Evolutionary conservation across 2,113 vertebrate species (phyloP).

Genomic region (Brienomyrus longianalis): DNA sequence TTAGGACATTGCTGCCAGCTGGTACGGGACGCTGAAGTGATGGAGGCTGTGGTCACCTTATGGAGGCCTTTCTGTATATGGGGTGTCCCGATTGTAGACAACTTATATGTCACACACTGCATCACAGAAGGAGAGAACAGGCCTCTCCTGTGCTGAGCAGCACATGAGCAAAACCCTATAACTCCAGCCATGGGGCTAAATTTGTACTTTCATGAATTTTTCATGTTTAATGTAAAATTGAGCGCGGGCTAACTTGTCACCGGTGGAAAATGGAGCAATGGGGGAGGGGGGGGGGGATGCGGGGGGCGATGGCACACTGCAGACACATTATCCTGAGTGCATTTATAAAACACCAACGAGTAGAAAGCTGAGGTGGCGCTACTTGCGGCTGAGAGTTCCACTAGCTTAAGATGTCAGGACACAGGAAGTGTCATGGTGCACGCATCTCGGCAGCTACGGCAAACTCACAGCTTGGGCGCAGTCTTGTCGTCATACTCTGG

Average conservation of each 20-base stretch:
- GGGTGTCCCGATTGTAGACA: neutral
- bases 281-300: neutral
- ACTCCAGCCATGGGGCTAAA: constrained; percentile 27
- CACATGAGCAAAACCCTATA: constrained; percentile 29
- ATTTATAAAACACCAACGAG: constrained; percentile 31
- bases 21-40: neutral
- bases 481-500: neutral
- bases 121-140: constrained; percentile 2
- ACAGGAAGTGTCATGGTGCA: neutral
- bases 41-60: neutral
- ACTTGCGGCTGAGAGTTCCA: neutral
- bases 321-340: constrained; percentile 36
- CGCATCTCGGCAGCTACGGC: neutral
- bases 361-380: constrained; percentile 21
- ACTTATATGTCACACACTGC: neutral
- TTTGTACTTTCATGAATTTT: constrained; percentile 36
- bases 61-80: neutral
- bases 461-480: neutral
- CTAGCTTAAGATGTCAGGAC: neutral
- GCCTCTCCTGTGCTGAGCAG: neutral
- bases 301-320: neutral
- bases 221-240: constrained; percentile 40
- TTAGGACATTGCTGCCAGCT: constrained; percentile 7
- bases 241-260: constrained; percentile 31
- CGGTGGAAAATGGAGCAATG: constrained; percentile 17